A percentile compares a stretch with the other conserved stretches of the same genome.
Evolutionary conservation across 2,888 invertebrate genomes (phyloP).

Genomic region (Amphimallon solstitiale): DNA sequence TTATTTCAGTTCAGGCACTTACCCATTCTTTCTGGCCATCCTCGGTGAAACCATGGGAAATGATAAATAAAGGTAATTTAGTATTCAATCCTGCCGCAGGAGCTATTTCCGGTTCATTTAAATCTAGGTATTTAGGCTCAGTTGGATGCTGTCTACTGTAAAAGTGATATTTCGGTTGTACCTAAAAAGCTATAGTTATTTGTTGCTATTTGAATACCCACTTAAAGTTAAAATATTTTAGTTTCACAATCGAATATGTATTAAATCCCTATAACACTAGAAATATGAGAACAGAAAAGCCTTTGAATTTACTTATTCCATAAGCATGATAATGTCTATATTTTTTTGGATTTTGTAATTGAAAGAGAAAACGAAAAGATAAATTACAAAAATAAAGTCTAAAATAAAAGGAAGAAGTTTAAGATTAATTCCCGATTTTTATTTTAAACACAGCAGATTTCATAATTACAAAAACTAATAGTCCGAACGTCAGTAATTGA

Average conservation of each 20-base stretch:
- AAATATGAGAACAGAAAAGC: no score
- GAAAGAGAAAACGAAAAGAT: no score
- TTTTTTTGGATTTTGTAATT: no score
- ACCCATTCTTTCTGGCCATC: conserved; percentile 86
- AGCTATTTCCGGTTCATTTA: conserved; percentile 74
- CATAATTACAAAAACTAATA: not conserved
- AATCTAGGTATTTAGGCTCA: conserved; percentile 71
- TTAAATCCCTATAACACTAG: no score
- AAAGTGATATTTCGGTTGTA: conserved; percentile 71
- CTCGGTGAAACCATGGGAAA: conserved; percentile 90
- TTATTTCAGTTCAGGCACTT: conserved; percentile 43
- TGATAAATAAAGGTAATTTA: conserved; percentile 74
- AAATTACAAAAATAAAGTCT: no score
- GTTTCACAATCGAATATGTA: no score
- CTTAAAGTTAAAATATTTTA: no score
- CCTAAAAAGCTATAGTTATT: conserved; percentile 57
- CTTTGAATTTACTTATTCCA: no score
- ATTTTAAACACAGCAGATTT: not conserved
- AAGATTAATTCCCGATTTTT: no score
- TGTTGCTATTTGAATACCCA: conserved; percentile 29
- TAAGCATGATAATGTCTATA: no score
- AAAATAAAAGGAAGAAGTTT: no score
- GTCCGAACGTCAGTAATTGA: not conserved
- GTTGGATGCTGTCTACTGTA: conserved; percentile 66
- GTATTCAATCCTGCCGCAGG: conserved; percentile 71